These are phyloP conservation scores for Ptilonorhynchus violaceus DNA, from an alignment of 2,113 vertebrate species.

Conservation along the genomic window DNA sequence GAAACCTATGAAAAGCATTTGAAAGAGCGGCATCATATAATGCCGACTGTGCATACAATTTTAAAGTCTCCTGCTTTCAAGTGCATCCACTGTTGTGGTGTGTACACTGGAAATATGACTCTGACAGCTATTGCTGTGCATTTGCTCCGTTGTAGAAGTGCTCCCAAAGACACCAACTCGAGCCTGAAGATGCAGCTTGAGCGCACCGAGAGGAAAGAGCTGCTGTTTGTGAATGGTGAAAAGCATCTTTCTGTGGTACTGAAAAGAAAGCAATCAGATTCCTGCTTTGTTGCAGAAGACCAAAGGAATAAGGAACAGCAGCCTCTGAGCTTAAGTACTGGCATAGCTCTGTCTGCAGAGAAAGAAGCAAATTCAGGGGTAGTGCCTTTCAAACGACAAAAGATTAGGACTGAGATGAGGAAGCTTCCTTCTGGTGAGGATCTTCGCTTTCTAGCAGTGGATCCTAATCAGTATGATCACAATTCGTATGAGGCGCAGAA, in stretches of 20 bases:
- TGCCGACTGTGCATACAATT: slow-evolving; percentile 90
- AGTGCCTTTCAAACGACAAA: slow-evolving; percentile 79
- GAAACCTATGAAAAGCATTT: slow-evolving; percentile 85
- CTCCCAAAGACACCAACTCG: slow-evolving; percentile 81
- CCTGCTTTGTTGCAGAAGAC: slow-evolving; percentile 35
- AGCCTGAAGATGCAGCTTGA: slow-evolving; percentile 55
- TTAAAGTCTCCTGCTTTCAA: slow-evolving; percentile 92
- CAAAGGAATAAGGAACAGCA: slow-evolving; percentile 49
- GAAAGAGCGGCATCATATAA: slow-evolving; percentile 90
- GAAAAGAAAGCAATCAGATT: slow-evolving; percentile 70
- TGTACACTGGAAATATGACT: slow-evolving; percentile 94
- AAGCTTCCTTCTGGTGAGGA: slow-evolving; percentile 42
- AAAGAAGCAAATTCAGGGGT: neutral
- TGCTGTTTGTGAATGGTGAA: slow-evolving; percentile 58
- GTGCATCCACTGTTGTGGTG: slow-evolving; percentile 95
- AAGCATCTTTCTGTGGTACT: neutral
- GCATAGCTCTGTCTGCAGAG: neutral
- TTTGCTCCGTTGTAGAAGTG: slow-evolving; percentile 87
- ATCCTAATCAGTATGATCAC: slow-evolving; percentile 75
- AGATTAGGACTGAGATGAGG: slow-evolving; percentile 56
- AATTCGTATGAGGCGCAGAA: slow-evolving; percentile 80
- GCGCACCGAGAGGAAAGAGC: slow-evolving; percentile 49
- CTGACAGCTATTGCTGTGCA: slow-evolving; percentile 91
- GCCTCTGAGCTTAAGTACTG: neutral
- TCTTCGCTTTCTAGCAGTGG: slow-evolving; percentile 74